Percentiles rank a stretch among this genome's conserved stretches.
phyloP scores from a whole-genome alignment of 2,113 vertebrate species.

The Cnemophilus loriae region DNA sequence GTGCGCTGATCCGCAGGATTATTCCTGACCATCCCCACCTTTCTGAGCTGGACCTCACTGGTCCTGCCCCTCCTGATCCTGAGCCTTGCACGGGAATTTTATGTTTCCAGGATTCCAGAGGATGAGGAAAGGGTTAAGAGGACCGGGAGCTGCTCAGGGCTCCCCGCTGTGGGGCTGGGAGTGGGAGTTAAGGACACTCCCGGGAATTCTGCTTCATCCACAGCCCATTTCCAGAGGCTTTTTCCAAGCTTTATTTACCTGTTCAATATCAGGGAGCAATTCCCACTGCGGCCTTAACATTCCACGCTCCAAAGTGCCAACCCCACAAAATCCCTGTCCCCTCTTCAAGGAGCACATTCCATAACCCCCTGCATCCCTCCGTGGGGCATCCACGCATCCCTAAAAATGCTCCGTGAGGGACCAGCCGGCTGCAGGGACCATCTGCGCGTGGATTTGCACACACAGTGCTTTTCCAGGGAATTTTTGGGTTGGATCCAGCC shows the following conservation, averaged over 20 bases:
- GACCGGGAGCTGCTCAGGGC: neutral
- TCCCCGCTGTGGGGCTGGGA: neutral
- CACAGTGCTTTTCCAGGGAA: neutral
- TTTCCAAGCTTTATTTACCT: conserved; percentile 59
- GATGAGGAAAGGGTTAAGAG: neutral
- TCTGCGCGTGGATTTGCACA: accelerated
- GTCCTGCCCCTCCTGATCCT: neutral
- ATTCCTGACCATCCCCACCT: neutral
- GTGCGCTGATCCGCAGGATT: neutral
- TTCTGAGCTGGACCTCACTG: neutral
- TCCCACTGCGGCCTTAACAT: conserved; percentile 12
- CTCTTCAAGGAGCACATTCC: neutral
- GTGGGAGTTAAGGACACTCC: neutral
- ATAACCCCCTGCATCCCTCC: accelerated
- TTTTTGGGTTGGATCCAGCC: neutral
- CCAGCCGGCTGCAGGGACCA: accelerated
- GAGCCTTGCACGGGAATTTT: neutral
- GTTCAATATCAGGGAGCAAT: conserved; percentile 44
- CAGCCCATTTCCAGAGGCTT: conserved; percentile 4
- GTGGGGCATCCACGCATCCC: accelerated
- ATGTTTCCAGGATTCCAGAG: neutral
- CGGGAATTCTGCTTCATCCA: neutral
- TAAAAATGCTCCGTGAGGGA: accelerated
- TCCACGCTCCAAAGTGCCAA: neutral
- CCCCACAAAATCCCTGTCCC: neutral